These are phyloP conservation scores for Cosmia trapezina DNA, from an alignment of 2,888 invertebrate species.

Conservation along the genomic window DNA sequence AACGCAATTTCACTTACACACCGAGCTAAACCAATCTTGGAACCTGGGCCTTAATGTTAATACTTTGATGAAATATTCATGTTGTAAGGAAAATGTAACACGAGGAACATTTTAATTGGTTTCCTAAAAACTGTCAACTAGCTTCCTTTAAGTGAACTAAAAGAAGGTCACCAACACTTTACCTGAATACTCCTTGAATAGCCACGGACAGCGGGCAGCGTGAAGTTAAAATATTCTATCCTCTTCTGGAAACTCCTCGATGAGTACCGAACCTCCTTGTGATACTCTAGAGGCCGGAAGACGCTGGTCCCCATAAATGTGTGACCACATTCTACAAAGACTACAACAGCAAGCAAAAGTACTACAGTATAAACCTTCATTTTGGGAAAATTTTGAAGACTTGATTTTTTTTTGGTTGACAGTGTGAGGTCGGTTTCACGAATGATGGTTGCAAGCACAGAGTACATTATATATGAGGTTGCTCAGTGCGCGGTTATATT, in stretches of 20 bases:
- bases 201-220: conserved; percentile 63
- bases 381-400: neutral
- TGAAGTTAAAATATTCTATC: conserved; percentile 73
- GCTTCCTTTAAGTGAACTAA: no score
- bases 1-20: no score
- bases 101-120: no score
- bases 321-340: conserved; percentile 75
- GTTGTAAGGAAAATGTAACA: no score
- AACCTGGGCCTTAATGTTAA: no score
- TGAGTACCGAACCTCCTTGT: conserved; percentile 65
- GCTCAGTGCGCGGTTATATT: conserved; percentile 10
- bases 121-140: no score
- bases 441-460: conserved; percentile 14
- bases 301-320: conserved; percentile 79
- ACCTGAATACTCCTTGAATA: conserved; percentile 71
- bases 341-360: conserved; percentile 66
- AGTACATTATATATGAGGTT: no score
- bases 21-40: no score
- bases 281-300: conserved; percentile 68
- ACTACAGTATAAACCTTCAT: conserved; percentile 69
- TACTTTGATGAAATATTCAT: no score
- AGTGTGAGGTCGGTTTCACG: neutral
- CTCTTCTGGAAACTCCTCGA: conserved; percentile 73
- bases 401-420: neutral
- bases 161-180: neutral